Base-by-base conservation (phyloP, 2,113 vertebrate species). In the Rhinoptilus africanus region DNA sequence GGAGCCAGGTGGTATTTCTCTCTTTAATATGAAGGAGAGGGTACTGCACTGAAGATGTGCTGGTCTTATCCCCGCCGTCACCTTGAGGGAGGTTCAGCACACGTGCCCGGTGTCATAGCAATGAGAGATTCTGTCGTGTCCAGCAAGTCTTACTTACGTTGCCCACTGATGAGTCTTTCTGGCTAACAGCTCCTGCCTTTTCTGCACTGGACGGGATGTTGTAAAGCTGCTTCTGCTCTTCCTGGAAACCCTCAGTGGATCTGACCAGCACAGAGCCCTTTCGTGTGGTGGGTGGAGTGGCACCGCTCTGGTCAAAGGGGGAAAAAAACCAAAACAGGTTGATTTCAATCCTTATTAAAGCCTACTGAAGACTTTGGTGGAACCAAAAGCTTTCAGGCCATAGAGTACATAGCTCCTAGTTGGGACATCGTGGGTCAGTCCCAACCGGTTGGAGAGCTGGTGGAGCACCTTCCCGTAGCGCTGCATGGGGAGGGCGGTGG, bases 141-240 rank as follows among this genome's bases (percentile, higher is more conserved):
- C 71, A 60, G 16, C 3, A 4, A 71, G 14, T 90, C 35, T 93
- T 95, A 57, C 94, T 85, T 69, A 96, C 96, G 1, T 88, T 97
- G 47, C 69, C n/a, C 10, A 14, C 22, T 2, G 32, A 5, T 7
- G 88, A 60, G 6, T 94, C 83, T 57, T 87, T 83, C 60, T 85
- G 73, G 32, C 27, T 37, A 34, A 50, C 13, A 21, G 57, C 51
- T 68, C 75, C 75, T 73, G 85, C 88, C 48, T 86, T 97, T 35
- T 95, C 96, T 35, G 79, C 39, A 50, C 91, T 97, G 60, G 87
- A 20, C 0, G 96, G 97, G 47, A 97, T 85, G 26, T 98, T 97
- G 6, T 98, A 98, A 10, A 98, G 69, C 63, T 95, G 97, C 85
- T 92, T 75, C 57, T 92, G 93, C 74, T 92, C 94, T 14, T 85